A percentile compares a stretch with the other conserved stretches of the same genome.
These are phyloP conservation scores for Nudaria mundana DNA, from an alignment of 2,888 invertebrate genomes.

Conservation along the genomic window DNA sequence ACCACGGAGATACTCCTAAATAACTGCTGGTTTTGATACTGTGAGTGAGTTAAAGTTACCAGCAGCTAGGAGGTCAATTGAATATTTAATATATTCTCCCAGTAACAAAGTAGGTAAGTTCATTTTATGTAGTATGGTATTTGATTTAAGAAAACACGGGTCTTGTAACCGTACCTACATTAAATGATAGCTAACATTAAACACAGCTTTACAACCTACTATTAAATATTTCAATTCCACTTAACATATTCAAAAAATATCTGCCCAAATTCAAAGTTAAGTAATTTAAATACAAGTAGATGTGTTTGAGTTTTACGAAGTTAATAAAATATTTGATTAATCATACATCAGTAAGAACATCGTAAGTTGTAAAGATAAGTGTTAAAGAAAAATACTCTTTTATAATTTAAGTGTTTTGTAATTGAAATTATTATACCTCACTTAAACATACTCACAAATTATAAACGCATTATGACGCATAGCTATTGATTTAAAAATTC, in stretches of 20 bases:
- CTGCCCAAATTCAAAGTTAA: no score
- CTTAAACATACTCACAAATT: no score
- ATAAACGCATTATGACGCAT: no score
- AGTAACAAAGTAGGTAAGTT: no score
- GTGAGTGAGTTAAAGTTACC: no score
- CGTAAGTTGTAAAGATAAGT: conserved; percentile 5
- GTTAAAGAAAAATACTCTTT: conserved; percentile 10
- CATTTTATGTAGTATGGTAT: no score
- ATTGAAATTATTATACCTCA: no score
- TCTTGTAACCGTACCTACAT: conserved; percentile 12
- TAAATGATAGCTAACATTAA: conserved; percentile 12
- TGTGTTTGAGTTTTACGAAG: conserved; percentile 18
- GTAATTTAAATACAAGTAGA: conserved; percentile 9
- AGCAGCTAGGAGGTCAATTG: no score
- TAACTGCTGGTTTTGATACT: no score
- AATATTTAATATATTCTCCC: no score
- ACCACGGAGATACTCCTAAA: no score
- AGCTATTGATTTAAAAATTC: no score
- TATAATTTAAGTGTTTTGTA: conserved; percentile 3
- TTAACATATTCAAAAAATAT: conserved; percentile 15
- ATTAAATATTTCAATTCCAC: conserved; percentile 22
- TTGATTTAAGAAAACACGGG: conserved; percentile 15
- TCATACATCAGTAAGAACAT: conserved; percentile 1
- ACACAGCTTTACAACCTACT: conserved; percentile 16
- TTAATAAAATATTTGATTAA: conserved; percentile 18